Evolutionary conservation across 2,113 vertebrate genomes (phyloP).

Genomic region (Stigmatopora argus): DNA sequence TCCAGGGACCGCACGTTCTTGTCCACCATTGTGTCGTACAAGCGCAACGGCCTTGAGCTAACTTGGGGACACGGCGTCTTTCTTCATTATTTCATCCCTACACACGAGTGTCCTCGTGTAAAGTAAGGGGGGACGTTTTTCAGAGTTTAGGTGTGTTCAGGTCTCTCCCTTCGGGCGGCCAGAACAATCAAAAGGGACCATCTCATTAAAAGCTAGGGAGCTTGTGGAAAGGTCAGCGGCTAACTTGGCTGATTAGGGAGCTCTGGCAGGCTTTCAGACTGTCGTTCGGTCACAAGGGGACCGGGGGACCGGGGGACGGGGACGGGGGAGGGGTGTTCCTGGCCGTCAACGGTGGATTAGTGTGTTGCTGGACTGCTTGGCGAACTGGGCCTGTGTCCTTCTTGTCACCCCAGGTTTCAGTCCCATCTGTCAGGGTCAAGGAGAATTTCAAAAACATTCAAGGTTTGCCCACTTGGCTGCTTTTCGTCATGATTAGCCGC

Average conservation of each 20-base stretch:
- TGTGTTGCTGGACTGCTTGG: background rate
- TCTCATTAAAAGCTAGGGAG: conserved; percentile 60
- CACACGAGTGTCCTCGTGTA: background rate
- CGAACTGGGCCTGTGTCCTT: conserved; percentile 15
- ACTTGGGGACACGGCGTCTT: conserved; percentile 20
- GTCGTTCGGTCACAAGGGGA: conserved; percentile 2
- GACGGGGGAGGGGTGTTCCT: background rate
- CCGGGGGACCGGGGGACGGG: no score
- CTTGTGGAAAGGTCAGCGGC: conserved; percentile 50
- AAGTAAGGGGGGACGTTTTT: background rate
- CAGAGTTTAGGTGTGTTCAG: conserved; percentile 26
- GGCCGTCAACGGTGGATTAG: conserved; percentile 11
- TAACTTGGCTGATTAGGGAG: conserved; percentile 61
- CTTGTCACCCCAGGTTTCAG: conserved; percentile 25
- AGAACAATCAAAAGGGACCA: conserved; percentile 56
- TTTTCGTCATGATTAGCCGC: background rate
- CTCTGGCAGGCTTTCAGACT: conserved; percentile 24
- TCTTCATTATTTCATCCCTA: conserved; percentile 41
- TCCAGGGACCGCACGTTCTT: conserved; percentile 14
- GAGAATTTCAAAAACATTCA: conserved; percentile 32
- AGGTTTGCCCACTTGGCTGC: conserved; percentile 12
- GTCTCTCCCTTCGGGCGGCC: conserved; percentile 44
- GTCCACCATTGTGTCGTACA: conserved; percentile 22
- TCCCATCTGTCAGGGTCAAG: conserved; percentile 50
- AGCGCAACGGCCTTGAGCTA: conserved; percentile 25